Evolutionary conservation across 2,888 invertebrate species (phyloP).

Genomic region (Heliconius ismenius): DNA sequence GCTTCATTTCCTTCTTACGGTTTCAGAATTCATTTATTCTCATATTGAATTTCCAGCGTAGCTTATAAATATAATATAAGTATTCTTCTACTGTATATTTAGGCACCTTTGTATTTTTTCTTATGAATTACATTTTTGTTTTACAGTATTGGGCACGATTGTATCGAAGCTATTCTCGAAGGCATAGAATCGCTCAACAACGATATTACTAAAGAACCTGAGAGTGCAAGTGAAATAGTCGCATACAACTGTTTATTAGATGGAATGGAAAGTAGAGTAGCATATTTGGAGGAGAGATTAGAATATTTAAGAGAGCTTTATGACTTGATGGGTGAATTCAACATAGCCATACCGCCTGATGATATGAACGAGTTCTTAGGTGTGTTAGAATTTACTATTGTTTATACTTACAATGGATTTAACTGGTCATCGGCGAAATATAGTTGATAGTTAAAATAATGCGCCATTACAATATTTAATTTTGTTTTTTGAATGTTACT

Average conservation of each 20-base stretch:
- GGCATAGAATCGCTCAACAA: slow-evolving; percentile 84
- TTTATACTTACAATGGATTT: no score
- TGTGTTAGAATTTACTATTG: slow-evolving; percentile 43
- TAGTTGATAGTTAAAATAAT: no score
- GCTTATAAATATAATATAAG: no score
- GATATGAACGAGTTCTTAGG: slow-evolving; percentile 84
- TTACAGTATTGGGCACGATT: slow-evolving; percentile 83
- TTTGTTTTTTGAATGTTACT: no score
- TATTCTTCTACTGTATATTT: not conserved
- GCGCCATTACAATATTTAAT: not conserved
- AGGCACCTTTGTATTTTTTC: slow-evolving; percentile 15
- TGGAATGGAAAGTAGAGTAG: slow-evolving; percentile 84
- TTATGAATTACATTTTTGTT: no score
- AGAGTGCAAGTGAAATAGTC: slow-evolving; percentile 87
- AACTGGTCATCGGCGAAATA: no score
- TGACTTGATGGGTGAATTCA: slow-evolving; percentile 90
- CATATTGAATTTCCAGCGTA: no score
- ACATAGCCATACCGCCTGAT: slow-evolving; percentile 87
- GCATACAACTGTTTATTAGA: slow-evolving; percentile 87
- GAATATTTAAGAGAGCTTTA: slow-evolving; percentile 92
- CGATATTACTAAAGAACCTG: slow-evolving; percentile 85
- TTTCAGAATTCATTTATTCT: no score
- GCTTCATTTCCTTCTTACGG: no score
- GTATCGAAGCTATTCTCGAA: slow-evolving; percentile 81
- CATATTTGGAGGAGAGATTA: slow-evolving; percentile 86